These are phyloP conservation scores for Cassiopea andromeda DNA, from an alignment of 30 jellyfish, hydroid and myxozoan species.

Conservation along the genomic window DNA sequence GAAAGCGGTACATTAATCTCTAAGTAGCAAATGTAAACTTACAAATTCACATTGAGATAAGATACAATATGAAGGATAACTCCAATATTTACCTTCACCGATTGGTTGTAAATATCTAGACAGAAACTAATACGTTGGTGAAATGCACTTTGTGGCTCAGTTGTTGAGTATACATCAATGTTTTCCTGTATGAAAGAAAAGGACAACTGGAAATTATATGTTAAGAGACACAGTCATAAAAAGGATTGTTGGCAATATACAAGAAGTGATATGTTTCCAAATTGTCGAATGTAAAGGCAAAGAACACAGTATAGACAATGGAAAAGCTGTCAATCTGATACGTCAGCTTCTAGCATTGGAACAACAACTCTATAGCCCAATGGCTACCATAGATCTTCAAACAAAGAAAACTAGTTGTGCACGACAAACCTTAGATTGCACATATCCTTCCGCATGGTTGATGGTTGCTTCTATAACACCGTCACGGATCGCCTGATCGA, in stretches of 20 bases:
- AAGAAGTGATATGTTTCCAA: too few species aligned
- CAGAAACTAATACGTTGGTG: conserved; percentile 94
- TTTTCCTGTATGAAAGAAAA: conserved; percentile 67
- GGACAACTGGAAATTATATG: neutral
- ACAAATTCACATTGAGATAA: too few species aligned
- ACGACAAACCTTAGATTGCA: conserved; percentile 84
- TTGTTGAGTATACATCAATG: conserved; percentile 89
- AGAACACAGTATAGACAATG: too few species aligned
- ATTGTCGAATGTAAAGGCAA: too few species aligned
- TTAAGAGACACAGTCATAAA: too few species aligned
- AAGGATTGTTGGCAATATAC: too few species aligned
- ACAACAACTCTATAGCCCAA: neutral
- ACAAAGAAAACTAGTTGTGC: neutral
- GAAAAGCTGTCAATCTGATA: too few species aligned
- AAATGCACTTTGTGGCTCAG: conserved; percentile 94
- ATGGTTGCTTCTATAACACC: conserved; percentile 97
- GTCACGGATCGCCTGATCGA: conserved; percentile 90
- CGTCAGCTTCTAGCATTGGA: neutral
- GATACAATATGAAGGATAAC: too few species aligned
- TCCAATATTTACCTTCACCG: conserved; percentile 82
- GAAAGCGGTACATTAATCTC: too few species aligned
- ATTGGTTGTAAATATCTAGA: conserved; percentile 92
- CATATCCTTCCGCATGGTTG: conserved; percentile 90
- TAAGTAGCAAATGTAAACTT: too few species aligned
- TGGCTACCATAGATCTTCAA: neutral